A percentile compares a stretch with the other conserved stretches of the same genome.
Evolutionary conservation across 2,797 vertebrate genomes (phyloP).

Genomic region (Falco concolor): DNA sequence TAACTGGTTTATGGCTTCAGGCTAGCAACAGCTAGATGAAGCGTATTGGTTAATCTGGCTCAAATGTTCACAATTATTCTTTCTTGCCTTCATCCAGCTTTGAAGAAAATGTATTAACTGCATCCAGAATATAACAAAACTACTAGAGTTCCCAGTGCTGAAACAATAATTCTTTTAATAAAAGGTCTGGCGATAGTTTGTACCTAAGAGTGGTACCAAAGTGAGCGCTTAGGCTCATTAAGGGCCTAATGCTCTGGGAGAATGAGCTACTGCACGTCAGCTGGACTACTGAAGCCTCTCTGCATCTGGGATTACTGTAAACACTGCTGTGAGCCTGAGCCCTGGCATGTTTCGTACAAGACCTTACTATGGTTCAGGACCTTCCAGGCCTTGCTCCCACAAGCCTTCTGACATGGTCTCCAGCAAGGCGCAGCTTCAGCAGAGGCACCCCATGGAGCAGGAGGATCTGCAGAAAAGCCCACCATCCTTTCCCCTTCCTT

Average conservation of each 20-base stretch:
- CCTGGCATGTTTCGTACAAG: not conserved
- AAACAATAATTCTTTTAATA: not conserved
- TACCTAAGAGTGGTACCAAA: not conserved
- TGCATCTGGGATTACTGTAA: not conserved
- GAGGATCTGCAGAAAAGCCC: not conserved
- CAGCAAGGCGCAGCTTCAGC: not conserved
- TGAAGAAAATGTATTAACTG: not conserved
- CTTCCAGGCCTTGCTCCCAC: not conserved
- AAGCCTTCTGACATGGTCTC: rapidly evolving
- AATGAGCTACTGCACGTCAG: not conserved
- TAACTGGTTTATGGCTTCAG: not conserved
- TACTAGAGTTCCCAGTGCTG: not conserved
- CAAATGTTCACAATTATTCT: not conserved
- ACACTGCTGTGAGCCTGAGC: not conserved
- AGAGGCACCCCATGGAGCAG: not conserved
- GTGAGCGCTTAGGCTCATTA: not conserved
- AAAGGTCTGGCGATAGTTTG: not conserved
- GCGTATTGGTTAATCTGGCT: not conserved
- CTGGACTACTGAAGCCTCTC: not conserved
- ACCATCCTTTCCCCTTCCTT: rapidly evolving
- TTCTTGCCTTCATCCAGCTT: not conserved
- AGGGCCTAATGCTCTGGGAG: not conserved
- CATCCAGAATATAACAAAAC: not conserved
- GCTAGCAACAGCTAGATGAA: not conserved
- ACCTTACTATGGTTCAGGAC: not conserved